Base-by-base conservation (phyloP, 2,888 invertebrate species). In the Vanessa cardui region DNA sequence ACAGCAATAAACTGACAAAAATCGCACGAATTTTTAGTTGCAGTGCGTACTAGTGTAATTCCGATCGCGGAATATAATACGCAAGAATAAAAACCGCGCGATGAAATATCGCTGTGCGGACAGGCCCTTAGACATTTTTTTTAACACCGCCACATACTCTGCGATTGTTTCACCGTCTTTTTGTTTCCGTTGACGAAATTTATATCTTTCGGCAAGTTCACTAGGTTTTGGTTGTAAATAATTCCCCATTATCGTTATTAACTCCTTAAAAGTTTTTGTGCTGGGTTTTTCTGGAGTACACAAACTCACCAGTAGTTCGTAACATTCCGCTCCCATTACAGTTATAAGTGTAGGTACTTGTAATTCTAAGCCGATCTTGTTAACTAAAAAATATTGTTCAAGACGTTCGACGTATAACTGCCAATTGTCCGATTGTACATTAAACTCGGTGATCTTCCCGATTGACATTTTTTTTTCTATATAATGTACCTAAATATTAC, bases 301-400 rank as follows among this genome's bases (percentile, higher is more conserved):
- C 39, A 63, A 61, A 63, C 63, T 63, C 6, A 69, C 66, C 44
- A 69, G 49, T 15, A 69, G 18, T 52, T 66, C 69, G 44, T 69
- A 69, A 21, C 66, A 31, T 39, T 60, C 69, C 26, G 60, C 56
- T 9, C 69, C 63, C 54, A 66, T 63, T 9, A 69, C 63, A 3
- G 65, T 65, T n/a, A 66, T 69, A 26, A 69, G 46, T 16, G 69
- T 69, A 6, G 69, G 62, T 12, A 69, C 69, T 33, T 52, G 45
- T 33, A 65, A 9, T n/a, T 69, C 69, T 7, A 6, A 8, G 9
- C n/a, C 26, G 15, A 69, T 56, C 4, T 62, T 50, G 47, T 69
- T 69, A 1, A 66, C 65, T 3, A 62, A 44, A 39, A 69, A 69
- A 62, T 69, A 69, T 21, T 65, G 64, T 47, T 68, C 68, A 1